Percentiles rank a stretch among this genome's conserved stretches.
These are phyloP conservation scores for Parauchenoglanis ngamensis DNA, from an alignment of 2,797 vertebrate species.

Conservation along the genomic window DNA sequence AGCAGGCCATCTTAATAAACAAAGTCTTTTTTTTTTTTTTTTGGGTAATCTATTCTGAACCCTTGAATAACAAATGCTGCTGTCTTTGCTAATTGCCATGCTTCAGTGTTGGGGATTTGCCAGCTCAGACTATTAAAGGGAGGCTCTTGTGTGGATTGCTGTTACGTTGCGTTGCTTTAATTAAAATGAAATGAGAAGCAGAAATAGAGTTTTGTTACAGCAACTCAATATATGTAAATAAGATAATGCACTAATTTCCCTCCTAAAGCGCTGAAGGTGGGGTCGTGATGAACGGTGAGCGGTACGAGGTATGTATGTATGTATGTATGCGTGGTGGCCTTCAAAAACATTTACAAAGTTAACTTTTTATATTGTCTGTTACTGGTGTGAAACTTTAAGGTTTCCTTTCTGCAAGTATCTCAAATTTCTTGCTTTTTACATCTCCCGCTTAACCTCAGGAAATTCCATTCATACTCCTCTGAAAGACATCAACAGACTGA, in stretches of 20 bases:
- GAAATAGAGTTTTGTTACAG: slow-evolving; percentile 86
- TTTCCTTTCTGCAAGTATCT: not conserved
- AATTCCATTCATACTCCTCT: not conserved
- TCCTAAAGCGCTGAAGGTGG: slow-evolving; percentile 80
- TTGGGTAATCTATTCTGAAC: slow-evolving; percentile 94
- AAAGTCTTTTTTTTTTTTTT: slow-evolving; percentile 65
- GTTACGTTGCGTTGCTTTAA: slow-evolving; percentile 89
- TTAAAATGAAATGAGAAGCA: slow-evolving; percentile 93
- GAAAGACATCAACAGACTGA: not conserved
- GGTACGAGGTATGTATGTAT: not conserved
- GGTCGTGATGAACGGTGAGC: slow-evolving; percentile 80
- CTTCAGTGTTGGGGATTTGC: slow-evolving; percentile 95
- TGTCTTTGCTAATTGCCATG: slow-evolving; percentile 94
- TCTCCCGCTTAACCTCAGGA: not conserved
- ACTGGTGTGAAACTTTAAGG: too few relatives aligned
- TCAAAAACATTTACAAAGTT: not conserved
- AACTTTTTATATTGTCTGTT: not conserved
- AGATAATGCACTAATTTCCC: slow-evolving; percentile 86
- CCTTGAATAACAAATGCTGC: slow-evolving; percentile 97
- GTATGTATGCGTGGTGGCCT: not conserved
- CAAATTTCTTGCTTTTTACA: not conserved
- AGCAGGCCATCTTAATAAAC: slow-evolving; percentile 99
- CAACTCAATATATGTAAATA: slow-evolving; percentile 87
- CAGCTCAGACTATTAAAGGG: slow-evolving; percentile 93
- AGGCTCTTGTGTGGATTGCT: slow-evolving; percentile 91